Percentiles rank a stretch among this genome's conserved stretches.
Conservation (phyloP, 2,888 invertebrate species). For the Candidula unifasciata region DNA sequence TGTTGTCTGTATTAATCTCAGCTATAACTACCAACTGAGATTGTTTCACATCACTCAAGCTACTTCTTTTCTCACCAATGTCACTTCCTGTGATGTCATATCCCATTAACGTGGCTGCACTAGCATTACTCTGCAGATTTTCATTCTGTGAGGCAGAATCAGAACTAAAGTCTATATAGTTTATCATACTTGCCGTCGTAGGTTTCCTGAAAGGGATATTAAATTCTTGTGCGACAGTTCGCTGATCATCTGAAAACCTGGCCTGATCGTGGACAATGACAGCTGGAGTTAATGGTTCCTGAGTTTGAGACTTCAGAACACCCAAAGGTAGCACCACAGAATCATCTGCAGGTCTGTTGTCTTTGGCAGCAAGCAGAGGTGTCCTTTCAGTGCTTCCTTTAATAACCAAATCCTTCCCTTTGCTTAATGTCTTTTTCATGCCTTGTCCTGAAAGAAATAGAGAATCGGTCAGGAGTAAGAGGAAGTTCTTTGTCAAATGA, state of each 20-base stretch:
- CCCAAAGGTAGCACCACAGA: neutral
- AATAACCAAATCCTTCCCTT: conserved; percentile 22
- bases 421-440: conserved; percentile 49
- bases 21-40: neutral
- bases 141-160: conserved; percentile 55
- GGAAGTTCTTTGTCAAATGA: no score
- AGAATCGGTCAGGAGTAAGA: neutral
- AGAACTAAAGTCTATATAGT: conserved; percentile 62
- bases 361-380: conserved; percentile 47
- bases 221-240: conserved; percentile 12
- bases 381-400: conserved; percentile 50
- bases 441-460: conserved; percentile 43
- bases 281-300: conserved; percentile 14
- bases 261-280: conserved; percentile 17
- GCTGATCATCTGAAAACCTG: conserved; percentile 22
- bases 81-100: conserved; percentile 6
- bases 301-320: neutral
- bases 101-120: conserved; percentile 19
- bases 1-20: conserved; percentile 22
- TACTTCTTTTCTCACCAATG: neutral
- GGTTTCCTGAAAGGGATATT: conserved; percentile 53
- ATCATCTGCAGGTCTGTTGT: neutral
- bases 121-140: neutral
- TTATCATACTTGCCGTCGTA: conserved; percentile 66
- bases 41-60: neutral